Evolutionary conservation across 1,140 invertebrate species (phyloP), one percentile per base, ranked within the genome.

Genomic region (Vanessa tameamea): DNA sequence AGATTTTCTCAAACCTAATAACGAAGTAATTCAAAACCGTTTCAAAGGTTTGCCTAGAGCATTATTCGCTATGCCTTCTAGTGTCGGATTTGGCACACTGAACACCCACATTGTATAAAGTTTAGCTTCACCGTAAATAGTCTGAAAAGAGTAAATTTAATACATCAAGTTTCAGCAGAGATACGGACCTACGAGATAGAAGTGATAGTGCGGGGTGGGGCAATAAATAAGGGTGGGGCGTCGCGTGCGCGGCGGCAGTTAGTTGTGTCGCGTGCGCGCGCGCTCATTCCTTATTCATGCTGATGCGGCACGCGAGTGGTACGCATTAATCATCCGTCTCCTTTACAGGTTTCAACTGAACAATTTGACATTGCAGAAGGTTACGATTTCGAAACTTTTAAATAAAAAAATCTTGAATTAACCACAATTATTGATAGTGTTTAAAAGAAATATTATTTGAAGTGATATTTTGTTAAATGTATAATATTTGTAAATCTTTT

Each of bases 231-330:
- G 78, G 80, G 80, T 75, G 78, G 86, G 77, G 78, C 72, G 73
- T 91, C 77, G 88, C 90, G 90, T 92, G 90, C 82, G 85, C 83
- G 61, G 68, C 77, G 84, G 86, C 87, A 76, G 89, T 92, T 92
- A 87, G 85, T 85, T 82, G 85, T 79, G 83, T 92, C 80, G 89
- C 90, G 90, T 92, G 90, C 90, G 90, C 90, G 76, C 79, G 90
- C 89, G 89, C 89, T 92, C 90, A 91, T 92, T 89, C 78, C 82
- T 89, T 92, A 92, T 92, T 91, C 90, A 91, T 91, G 84, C 84
- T 78, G 75, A 53, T 37, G 59, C 50, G 70, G 78, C 90, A 92
- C 90, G 90, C 88, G 80, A 89, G 43, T 77, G 76, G 76, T 75
- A 77, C 75, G 78, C 77, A 80, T 82, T 80, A 78, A 80, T 84